A percentile compares a stretch with the other conserved stretches of the same genome.
Conservation (phyloP, 2,797 vertebrate genomes). For the Gymnopithys bicolor region DNA sequence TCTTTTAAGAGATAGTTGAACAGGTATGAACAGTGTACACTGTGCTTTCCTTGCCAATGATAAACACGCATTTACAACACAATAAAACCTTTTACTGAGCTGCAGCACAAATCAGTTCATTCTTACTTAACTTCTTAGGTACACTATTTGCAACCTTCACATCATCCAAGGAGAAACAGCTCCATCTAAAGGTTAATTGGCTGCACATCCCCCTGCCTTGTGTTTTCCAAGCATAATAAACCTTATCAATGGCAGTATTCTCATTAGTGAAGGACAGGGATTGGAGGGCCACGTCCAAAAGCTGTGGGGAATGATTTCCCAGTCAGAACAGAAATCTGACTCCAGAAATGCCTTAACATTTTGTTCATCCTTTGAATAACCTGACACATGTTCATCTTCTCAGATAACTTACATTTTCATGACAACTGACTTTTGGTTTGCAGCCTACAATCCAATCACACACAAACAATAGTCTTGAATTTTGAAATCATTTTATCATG, state of each 20-base stretch:
- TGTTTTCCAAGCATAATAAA: background rate
- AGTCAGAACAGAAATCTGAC: background rate
- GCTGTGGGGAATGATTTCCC: background rate
- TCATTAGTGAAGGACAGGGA: background rate
- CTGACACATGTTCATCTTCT: background rate
- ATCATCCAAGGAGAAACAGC: slow-evolving; percentile 72
- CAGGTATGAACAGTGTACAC: background rate
- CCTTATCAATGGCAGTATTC: rapidly evolving
- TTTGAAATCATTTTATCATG: background rate
- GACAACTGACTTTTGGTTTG: background rate
- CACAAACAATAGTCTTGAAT: background rate
- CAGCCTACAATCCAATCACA: background rate
- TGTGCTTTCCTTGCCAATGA: background rate
- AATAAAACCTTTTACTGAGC: background rate
- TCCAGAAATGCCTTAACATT: background rate
- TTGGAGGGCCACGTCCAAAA: background rate
- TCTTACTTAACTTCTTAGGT: background rate
- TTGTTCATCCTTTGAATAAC: background rate
- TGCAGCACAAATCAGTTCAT: background rate
- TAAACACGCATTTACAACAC: background rate
- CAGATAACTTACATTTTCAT: background rate
- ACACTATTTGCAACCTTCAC: background rate
- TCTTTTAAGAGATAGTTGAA: background rate
- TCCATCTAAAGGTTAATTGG: slow-evolving; percentile 72
- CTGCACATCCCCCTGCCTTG: background rate